Evolutionary conservation across 2,113 vertebrate species (phyloP).

Genomic region (Etia nguti): DNA sequence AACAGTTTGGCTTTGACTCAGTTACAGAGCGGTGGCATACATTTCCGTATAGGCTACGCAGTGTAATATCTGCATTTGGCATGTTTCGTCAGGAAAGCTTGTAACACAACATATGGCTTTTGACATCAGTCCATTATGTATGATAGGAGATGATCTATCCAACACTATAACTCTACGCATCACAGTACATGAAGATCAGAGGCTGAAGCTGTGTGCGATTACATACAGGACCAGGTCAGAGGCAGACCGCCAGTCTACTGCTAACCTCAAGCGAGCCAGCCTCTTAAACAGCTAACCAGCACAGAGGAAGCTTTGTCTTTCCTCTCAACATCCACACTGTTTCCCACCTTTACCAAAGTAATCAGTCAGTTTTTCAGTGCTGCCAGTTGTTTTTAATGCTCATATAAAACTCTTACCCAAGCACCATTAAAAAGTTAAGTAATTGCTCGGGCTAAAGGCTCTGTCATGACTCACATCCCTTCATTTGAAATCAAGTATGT

Average conservation of each 20-base stretch:
- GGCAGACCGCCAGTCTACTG: conserved; percentile 4
- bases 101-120: conserved; percentile 1
- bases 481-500: background rate
- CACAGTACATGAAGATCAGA: background rate
- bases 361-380: background rate
- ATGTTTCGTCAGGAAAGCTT: background rate
- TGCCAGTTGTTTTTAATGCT: conserved; percentile 18
- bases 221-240: conserved; percentile 15
- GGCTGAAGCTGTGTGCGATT: conserved; percentile 10
- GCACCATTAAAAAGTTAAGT: conserved; percentile 33
- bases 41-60: background rate
- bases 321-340: background rate
- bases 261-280: conserved; percentile 1
- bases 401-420: conserved; percentile 33
- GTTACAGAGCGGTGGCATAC: background rate
- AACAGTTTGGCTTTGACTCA: background rate
- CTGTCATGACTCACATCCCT: conserved; percentile 20
- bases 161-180: background rate
- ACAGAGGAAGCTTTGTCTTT: conserved; percentile 47
- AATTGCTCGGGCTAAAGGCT: conserved; percentile 10
- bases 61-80: background rate
- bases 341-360: conserved; percentile 36
- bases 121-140: conserved; percentile 14
- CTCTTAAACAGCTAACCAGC: background rate
- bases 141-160: background rate